Conservation (phyloP, 2,113 vertebrate genomes). For the Arenaria interpres region DNA sequence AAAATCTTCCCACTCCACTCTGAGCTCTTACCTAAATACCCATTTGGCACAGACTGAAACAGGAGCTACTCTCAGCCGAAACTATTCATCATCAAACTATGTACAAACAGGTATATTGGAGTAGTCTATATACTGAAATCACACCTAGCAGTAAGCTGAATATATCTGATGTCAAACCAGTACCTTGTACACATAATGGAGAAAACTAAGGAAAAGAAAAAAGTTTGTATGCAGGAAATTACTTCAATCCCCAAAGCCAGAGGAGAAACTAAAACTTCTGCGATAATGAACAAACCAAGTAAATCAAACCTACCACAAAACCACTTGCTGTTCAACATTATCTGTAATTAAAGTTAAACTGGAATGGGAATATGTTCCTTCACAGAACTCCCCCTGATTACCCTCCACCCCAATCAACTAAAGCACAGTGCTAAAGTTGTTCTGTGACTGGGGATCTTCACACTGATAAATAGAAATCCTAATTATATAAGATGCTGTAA, state of each 20-base stretch:
- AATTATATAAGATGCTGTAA: neutral
- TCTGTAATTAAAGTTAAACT: constrained; percentile 50
- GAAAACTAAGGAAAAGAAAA: neutral
- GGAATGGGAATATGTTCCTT: constrained; percentile 5
- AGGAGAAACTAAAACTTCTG: neutral
- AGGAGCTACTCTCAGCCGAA: neutral
- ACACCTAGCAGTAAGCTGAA: neutral
- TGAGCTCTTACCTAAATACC: neutral
- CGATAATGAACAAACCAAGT: constrained; percentile 1
- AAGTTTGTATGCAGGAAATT: neutral
- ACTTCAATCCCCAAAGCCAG: neutral
- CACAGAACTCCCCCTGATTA: neutral
- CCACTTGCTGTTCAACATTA: neutral
- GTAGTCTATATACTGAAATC: neutral
- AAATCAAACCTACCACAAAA: constrained; percentile 30
- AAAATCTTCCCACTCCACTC: neutral
- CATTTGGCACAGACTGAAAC: neutral
- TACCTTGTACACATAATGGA: neutral
- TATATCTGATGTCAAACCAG: neutral
- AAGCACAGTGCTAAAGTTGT: neutral
- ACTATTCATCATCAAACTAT: neutral
- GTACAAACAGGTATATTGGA: neutral
- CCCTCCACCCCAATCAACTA: neutral
- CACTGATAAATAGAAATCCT: neutral
- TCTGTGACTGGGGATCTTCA: neutral